Evolutionary conservation across 1,140 invertebrate species (phyloP).

Genomic region (Drosophila simulans): DNA sequence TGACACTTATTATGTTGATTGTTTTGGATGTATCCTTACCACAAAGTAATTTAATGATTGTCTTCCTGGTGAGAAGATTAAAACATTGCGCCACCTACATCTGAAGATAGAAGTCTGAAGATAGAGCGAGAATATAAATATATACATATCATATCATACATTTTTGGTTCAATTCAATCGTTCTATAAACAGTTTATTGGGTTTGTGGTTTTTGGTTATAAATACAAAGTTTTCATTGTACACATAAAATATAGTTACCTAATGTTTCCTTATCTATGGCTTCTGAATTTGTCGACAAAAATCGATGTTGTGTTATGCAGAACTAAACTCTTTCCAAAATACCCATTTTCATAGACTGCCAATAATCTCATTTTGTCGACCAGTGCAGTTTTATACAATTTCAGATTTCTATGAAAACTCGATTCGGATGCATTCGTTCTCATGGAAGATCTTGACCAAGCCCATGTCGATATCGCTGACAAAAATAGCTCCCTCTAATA

Average conservation of each 20-base stretch:
- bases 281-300: constrained; percentile 9
- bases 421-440: constrained; percentile 39
- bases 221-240: constrained; percentile 66
- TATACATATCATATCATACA: too few relatives aligned
- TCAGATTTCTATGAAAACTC: constrained; percentile 69
- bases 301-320: background rate
- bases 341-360: background rate
- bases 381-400: constrained; percentile 20
- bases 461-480: constrained; percentile 22
- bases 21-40: too few relatives aligned
- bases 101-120: too few relatives aligned
- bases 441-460: constrained; percentile 58
- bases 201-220: constrained; percentile 36
- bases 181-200: constrained; percentile 51
- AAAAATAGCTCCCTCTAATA: constrained; percentile 23
- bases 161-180: background rate
- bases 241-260: constrained; percentile 63
- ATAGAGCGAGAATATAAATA: too few relatives aligned
- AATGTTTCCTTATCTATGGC: constrained; percentile 32
- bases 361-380: background rate
- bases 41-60: too few relatives aligned
- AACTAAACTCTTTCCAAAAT: background rate
- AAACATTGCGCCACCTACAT: too few relatives aligned
- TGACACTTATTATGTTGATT: background rate
- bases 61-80: too few relatives aligned